Percentiles rank a stretch among this genome's conserved stretches.
phyloP scores from a whole-genome alignment of 1,140 invertebrate genomes.

The Helicoverpa zea region DNA sequence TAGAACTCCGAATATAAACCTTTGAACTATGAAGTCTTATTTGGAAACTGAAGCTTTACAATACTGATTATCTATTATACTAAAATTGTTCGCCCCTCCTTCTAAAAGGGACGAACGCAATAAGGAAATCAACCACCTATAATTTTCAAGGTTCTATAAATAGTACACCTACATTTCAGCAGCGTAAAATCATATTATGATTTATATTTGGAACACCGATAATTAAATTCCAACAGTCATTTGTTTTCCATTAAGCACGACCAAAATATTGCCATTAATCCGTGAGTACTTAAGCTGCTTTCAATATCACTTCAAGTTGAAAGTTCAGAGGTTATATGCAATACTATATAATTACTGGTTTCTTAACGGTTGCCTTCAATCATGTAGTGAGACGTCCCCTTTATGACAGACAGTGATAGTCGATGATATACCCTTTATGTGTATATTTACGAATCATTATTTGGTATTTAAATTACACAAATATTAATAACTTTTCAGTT shows the following conservation, averaged over 20 bases:
- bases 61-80: too few species aligned
- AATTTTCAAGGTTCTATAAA: too few species aligned
- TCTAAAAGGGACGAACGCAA: too few species aligned
- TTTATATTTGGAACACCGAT: neutral
- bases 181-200: too few species aligned
- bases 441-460: neutral
- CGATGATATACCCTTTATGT: neutral
- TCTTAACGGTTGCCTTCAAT: conserved; percentile 17
- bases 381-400: neutral
- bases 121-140: too few species aligned
- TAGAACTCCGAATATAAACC: too few species aligned
- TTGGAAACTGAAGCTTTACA: too few species aligned
- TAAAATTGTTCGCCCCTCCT: too few species aligned
- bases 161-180: too few species aligned
- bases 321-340: conserved; percentile 5
- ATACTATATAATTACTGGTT: conserved; percentile 26
- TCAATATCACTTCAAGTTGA: neutral
- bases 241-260: neutral
- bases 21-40: too few species aligned
- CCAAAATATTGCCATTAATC: conserved; percentile 4
- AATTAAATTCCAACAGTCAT: neutral
- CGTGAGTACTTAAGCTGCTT: conserved; percentile 1
- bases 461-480: too few species aligned
- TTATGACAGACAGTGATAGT: conserved; percentile 15
- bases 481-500: too few species aligned